A percentile compares a stretch with the other conserved stretches of the same genome.
Conservation (phyloP, 2,797 vertebrate genomes). For the Hypotaenidia okinawae region DNA sequence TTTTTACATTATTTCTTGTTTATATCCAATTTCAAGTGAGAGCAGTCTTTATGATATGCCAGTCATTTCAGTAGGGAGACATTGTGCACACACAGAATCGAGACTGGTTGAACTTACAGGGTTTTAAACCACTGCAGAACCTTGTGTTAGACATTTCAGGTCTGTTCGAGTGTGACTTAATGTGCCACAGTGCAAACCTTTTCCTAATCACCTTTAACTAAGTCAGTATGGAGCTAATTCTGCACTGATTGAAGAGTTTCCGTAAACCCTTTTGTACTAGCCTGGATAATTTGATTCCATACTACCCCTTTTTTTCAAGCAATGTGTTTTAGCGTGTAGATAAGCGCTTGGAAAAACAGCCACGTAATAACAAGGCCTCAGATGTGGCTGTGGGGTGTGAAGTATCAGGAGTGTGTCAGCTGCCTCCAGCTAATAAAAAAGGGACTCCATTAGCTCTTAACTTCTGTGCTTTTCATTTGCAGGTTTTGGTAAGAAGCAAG, state of each 20-base stretch:
- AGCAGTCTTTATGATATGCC: neutral
- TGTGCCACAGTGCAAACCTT: neutral
- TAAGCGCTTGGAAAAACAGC: neutral
- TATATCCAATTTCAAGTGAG: constrained; percentile 16
- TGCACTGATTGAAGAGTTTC: constrained; percentile 24
- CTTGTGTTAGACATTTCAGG: neutral
- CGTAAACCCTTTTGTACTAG: neutral
- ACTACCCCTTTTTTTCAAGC: constrained; percentile 28
- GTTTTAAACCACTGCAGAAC: neutral
- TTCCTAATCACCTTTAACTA: constrained; percentile 2
- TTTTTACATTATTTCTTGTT: constrained; percentile 46
- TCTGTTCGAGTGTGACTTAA: neutral
- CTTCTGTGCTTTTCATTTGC: neutral
- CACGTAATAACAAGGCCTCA: neutral
- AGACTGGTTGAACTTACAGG: neutral
- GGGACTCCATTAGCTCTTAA: neutral
- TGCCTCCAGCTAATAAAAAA: constrained; percentile 9
- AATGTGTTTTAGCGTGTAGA: neutral
- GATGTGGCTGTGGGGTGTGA: neutral
- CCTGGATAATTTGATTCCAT: neutral
- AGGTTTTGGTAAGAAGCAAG: neutral
- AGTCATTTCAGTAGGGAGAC: neutral
- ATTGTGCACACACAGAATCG: neutral
- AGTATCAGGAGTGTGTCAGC: neutral
- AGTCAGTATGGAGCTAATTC: constrained; percentile 20